A percentile compares a stretch with the other conserved stretches of the same genome.
These are phyloP conservation scores for Hoplodrina ambigua DNA, from an alignment of 2,888 invertebrate species.

Conservation along the genomic window DNA sequence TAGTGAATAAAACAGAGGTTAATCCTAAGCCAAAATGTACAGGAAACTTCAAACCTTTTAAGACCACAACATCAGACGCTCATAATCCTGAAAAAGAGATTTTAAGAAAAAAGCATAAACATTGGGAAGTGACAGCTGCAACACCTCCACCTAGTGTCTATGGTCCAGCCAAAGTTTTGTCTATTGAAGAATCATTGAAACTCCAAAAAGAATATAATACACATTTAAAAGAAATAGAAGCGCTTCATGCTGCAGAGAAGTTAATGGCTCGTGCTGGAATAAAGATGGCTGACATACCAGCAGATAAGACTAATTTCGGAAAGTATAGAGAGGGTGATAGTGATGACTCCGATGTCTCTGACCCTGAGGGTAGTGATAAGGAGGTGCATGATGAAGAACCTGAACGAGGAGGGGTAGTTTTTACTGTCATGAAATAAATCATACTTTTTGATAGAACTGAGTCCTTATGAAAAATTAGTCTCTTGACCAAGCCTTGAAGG, in stretches of 20 bases:
- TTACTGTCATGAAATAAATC: slow-evolving; percentile 85
- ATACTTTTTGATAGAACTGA: not conserved
- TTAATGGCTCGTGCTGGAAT: slow-evolving; percentile 81
- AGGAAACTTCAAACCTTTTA: slow-evolving; percentile 90
- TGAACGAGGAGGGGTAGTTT: slow-evolving; percentile 89
- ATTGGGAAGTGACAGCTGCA: slow-evolving; percentile 92
- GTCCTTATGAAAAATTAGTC: not conserved
- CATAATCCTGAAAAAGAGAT: slow-evolving; percentile 90
- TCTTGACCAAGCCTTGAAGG: not conserved
- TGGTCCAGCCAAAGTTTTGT: slow-evolving; percentile 88
- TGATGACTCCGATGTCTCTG: slow-evolving; percentile 80
- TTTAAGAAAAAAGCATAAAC: slow-evolving; percentile 84
- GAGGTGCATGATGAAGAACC: slow-evolving; percentile 91
- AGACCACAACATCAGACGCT: slow-evolving; percentile 89
- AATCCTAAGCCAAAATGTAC: slow-evolving; percentile 74
- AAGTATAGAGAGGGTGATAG: slow-evolving; percentile 81
- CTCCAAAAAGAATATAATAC: slow-evolving; percentile 88
- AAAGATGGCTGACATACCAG: slow-evolving; percentile 78
- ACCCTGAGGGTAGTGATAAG: slow-evolving; percentile 87
- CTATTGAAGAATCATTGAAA: slow-evolving; percentile 89
- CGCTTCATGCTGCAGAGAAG: slow-evolving; percentile 90
- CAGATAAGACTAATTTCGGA: slow-evolving; percentile 77
- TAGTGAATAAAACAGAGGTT: slow-evolving; percentile 88
- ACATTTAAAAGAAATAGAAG: slow-evolving; percentile 87
- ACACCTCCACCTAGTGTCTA: slow-evolving; percentile 91